Evolutionary conservation across 2,888 invertebrate genomes (phyloP), one percentile per base, ranked within the genome.

Genomic region (Ypsolopha sequella): DNA sequence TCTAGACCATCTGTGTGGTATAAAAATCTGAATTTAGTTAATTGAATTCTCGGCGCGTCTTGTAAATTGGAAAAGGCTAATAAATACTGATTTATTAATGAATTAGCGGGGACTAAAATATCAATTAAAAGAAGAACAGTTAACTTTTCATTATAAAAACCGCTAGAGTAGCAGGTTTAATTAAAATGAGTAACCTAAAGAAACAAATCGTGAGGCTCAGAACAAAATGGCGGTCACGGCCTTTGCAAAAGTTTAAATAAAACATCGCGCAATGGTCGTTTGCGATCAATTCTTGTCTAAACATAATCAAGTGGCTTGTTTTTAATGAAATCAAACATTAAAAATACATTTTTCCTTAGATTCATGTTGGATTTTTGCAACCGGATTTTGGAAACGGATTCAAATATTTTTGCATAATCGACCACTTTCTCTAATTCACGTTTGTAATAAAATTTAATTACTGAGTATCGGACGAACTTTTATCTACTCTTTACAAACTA

Each of bases 151-250:
- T 59, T 59, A 54, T 52, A 58, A 41, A 50, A 52, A 58, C 61
- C 61, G 61, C 61, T 64, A 52, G 53, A 55, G 58, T 60, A 58
- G 62, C 58, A 55, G 59, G 46, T 46, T 60, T 62, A 66, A 64
- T 64, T 70, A 68, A 66, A 66, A 60, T 51, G 54, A 55, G 59
- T 62, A 64, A 59, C 64, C 58, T 63, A 57, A 51, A 48, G 51
- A 61, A 24, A 24, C 24, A 24, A 62, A 62, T 66, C 64, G 66
- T 69, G 68, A 63, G 59, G 60, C 51, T 53, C 14, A 58, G 52
- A 14, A 43, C 57, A 54, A 60, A 62, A 65, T 66, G 52, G 59
- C 63, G 65, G 65, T 64, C 65, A 64, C 53, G 66, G 61, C 61
- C 59, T 59, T 43, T 36, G 57, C 58, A 55, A 65, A 64, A 64